phyloP scores from a whole-genome alignment of 1,140 invertebrate genomes.

The Atta texana region DNA sequence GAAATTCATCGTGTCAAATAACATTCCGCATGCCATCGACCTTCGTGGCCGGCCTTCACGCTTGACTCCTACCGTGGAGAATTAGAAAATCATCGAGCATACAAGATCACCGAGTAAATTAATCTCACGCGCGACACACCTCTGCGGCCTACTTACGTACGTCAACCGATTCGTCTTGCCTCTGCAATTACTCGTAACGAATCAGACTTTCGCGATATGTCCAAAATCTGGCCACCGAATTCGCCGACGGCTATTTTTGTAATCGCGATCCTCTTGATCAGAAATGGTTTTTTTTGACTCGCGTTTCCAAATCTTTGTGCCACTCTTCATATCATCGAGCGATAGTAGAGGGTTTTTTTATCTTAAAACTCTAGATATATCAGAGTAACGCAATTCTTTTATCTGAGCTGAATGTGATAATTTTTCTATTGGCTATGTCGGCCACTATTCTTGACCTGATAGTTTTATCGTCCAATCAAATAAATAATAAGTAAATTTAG shows the following conservation, averaged over 20 bases:
- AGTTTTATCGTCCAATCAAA: too few relatives aligned
- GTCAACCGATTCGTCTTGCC: constrained; percentile 12
- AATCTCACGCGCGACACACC: constrained; percentile 31
- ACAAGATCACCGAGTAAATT: constrained; percentile 28
- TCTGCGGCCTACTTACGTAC: neutral
- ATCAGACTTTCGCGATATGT: too few relatives aligned
- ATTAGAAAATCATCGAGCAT: constrained; percentile 37
- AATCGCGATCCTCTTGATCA: neutral
- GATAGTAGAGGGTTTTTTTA: constrained; percentile 61
- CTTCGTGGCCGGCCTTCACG: constrained; percentile 38
- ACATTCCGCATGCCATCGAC: neutral
- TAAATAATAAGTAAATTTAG: too few relatives aligned
- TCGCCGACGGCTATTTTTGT: neutral
- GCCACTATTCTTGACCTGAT: too few relatives aligned
- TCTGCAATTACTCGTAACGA: constrained; percentile 11
- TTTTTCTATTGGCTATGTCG: too few relatives aligned
- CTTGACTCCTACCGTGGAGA: constrained; percentile 27
- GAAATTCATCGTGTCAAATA: constrained; percentile 6
- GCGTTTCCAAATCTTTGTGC: constrained; percentile 1
- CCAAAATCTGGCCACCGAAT: neutral
- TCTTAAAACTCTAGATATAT: too few relatives aligned
- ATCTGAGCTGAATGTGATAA: too few relatives aligned
- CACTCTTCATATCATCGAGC: neutral
- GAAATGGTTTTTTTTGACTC: neutral
- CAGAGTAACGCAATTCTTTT: too few relatives aligned